phyloP scores from a whole-genome alignment of 2,797 vertebrate genomes.

The Chiloscyllium punctatum region DNA sequence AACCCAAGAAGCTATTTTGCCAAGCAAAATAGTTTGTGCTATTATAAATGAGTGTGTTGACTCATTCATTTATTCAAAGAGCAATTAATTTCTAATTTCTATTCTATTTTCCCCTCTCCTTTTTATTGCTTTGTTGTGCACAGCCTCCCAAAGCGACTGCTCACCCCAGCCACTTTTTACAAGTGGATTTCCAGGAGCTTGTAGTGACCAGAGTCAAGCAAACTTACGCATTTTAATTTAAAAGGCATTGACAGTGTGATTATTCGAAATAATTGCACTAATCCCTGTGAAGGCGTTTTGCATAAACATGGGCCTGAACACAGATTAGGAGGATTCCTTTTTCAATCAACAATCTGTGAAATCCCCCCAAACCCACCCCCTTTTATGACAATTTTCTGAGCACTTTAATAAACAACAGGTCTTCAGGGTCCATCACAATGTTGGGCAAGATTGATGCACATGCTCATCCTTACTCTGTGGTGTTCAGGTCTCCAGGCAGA shows the following conservation, averaged over 20 bases:
- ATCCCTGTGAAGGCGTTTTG: neutral
- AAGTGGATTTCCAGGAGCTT: neutral
- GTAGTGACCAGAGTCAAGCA: neutral
- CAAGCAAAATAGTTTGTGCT: neutral
- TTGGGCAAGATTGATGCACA: neutral
- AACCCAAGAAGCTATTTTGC: neutral
- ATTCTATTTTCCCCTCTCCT: neutral
- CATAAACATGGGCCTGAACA: neutral
- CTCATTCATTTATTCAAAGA: constrained; percentile 4
- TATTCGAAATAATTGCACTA: constrained; percentile 11
- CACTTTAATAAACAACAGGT: neutral
- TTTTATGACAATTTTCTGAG: neutral
- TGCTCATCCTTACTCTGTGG: neutral
- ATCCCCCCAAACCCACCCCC: neutral
- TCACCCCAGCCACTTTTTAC: neutral
- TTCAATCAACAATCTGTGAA: neutral
- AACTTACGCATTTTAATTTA: neutral
- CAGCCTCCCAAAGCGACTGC: neutral
- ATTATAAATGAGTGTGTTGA: neutral
- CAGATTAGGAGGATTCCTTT: neutral
- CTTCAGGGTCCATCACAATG: neutral
- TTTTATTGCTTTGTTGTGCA: neutral
- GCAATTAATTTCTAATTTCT: constrained; percentile 7
- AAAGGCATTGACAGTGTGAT: neutral
- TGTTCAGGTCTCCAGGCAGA: neutral